phyloP scores from a whole-genome alignment of 2,113 vertebrate genomes.

The Rhinolophus ferrumequinum region DNA sequence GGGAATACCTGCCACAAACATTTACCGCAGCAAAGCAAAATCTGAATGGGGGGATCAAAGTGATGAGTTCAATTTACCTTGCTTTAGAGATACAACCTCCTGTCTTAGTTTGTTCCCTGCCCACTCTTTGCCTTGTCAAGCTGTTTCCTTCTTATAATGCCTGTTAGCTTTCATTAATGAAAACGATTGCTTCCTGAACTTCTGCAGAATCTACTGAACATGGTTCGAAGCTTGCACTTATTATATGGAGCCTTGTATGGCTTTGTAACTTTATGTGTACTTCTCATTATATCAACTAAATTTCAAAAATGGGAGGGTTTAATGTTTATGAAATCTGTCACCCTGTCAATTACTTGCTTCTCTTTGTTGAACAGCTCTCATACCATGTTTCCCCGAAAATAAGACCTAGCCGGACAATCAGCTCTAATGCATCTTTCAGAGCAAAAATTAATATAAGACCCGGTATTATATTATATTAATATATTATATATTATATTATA shows the following conservation, averaged over 20 bases:
- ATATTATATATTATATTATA: too few species aligned
- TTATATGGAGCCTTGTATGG: neutral
- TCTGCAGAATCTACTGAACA: neutral
- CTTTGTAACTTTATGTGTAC: neutral
- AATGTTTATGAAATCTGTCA: neutral
- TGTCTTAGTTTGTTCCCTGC: neutral
- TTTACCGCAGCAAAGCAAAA: neutral
- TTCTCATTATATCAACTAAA: neutral
- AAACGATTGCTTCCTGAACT: neutral
- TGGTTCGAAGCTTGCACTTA: neutral
- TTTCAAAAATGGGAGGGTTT: neutral
- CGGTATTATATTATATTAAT: too few species aligned
- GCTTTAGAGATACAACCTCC: neutral
- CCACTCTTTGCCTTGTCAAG: neutral
- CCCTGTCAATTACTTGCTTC: neutral
- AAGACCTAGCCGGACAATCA: too few species aligned
- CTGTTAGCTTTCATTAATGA: neutral
- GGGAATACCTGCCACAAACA: neutral
- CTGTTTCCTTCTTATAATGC: neutral
- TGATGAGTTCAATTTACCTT: neutral
- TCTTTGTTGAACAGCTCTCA: neutral
- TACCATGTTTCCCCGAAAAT: too few species aligned
- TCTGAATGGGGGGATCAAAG: neutral
- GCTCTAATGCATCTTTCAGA: too few species aligned
- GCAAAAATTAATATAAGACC: too few species aligned